Base-by-base conservation (phyloP, 2,797 vertebrate species). In the Craterocephalus amniculus region DNA sequence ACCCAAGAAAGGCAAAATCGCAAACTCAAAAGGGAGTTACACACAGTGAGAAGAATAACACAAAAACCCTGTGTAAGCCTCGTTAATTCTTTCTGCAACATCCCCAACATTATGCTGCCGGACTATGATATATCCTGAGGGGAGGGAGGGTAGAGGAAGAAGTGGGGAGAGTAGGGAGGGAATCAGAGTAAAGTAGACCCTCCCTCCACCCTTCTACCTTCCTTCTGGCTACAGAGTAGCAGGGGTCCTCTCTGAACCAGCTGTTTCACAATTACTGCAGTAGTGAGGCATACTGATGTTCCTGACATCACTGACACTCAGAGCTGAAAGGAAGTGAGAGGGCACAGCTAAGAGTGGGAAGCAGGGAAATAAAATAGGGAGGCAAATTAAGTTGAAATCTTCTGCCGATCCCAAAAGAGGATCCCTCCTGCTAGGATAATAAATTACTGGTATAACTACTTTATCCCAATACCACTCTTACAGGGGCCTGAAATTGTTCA, bases 261-360 rank as follows among this genome's bases (percentile, higher is more conserved):
- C 82, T 86, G 79, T 87, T 85, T 83, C 83, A 88, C 83, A 88
- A 89, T 91, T 83, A 87, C 87, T 78, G 83, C 78, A 61, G 81
- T 74, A 84, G 71, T 80, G 52, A 76, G 85, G 90, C 83, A 87
- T 89, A 85, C 76, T 79, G 80, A 90, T 83, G 83, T 49, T 81
- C 86, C 77, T 78, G 83, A 85, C 83, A 83, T 70, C 38, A 7
- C 31, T 22, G 58, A 67, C 76, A 81, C 76, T 49, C 1, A 5
- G 38, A 67, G 79, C 72, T 78, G 68, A 77, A 74, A 79, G 71
- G 76, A 89, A 79, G 78, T 63, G 75, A 59, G 68, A 22, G 54
- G 59, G 48, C 36, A 63, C 35, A 51, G 66, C 59, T 6, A 48
- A 20, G 52, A 45, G 26, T 20, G 32, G 69, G 22, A 22, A 22